These are phyloP conservation scores for Turritopsis dohrnii DNA, from an alignment of 30 jellyfish, hydroid and myxozoan species.

Conservation along the genomic window DNA sequence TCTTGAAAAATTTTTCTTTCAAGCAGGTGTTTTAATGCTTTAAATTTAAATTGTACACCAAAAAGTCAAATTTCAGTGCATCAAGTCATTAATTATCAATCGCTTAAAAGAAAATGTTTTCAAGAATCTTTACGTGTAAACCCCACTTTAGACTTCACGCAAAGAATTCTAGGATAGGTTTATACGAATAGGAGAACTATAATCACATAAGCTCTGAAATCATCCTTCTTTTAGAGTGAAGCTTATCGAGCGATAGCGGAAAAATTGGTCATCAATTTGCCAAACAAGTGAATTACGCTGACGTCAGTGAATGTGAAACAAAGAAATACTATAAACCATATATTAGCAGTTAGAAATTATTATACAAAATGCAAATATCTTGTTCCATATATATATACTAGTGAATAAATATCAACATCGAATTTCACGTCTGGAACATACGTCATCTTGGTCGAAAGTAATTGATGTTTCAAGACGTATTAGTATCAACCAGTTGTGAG, in stretches of 20 bases:
- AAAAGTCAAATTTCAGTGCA: no score
- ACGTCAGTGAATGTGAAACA: neutral
- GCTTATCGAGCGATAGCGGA: neutral
- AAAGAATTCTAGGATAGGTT: no score
- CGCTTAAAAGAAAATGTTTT: neutral
- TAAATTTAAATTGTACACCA: no score
- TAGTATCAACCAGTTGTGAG: conserved; percentile 44
- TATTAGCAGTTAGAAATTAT: neutral
- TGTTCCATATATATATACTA: neutral
- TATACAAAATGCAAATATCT: neutral
- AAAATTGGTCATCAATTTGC: neutral
- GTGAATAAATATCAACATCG: neutral
- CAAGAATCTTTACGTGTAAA: no score
- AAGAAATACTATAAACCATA: no score
- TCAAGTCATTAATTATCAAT: no score
- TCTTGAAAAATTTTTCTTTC: no score
- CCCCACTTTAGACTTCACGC: no score
- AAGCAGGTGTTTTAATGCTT: no score
- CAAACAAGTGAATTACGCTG: neutral
- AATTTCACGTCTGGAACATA: no score
- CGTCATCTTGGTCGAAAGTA: neutral
- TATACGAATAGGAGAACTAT: no score
- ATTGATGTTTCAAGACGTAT: neutral
- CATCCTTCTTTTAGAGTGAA: neutral
- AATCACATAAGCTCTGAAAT: neutral